Evolutionary conservation across 35 echinoderm and acorn worm species (phyloP).

Genomic region (Ophiothrix spiculata): DNA sequence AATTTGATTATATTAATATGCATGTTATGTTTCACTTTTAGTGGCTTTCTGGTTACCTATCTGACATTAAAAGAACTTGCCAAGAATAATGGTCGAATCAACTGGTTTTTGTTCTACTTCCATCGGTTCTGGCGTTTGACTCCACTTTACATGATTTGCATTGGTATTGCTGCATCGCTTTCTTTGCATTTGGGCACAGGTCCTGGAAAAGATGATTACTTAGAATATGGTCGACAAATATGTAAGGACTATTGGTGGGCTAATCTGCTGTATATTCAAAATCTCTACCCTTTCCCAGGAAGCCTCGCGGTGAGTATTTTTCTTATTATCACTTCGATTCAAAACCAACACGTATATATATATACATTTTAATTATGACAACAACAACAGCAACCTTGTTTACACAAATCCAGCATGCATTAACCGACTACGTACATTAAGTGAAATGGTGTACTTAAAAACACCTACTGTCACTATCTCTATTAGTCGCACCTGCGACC

Average conservation of each 20-base stretch:
- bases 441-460: too few relatives aligned
- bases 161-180: conserved; percentile 59
- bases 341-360: too few relatives aligned
- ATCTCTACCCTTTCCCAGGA: conserved; percentile 83
- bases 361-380: too few relatives aligned
- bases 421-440: too few relatives aligned
- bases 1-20: too few relatives aligned
- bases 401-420: too few relatives aligned
- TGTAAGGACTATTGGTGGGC: conserved; percentile 80
- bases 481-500: too few relatives aligned
- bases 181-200: conserved; percentile 55
- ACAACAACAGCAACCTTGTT: too few relatives aligned
- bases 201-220: neutral
- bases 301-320: too few relatives aligned
- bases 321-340: too few relatives aligned
- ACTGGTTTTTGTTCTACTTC: conserved; percentile 84
- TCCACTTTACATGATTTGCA: conserved; percentile 62
- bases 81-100: conserved; percentile 35
- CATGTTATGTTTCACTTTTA: too few relatives aligned
- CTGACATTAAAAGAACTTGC: conserved; percentile 69
- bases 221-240: neutral
- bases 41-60: conserved; percentile 73
- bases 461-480: too few relatives aligned
- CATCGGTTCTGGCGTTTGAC: conserved; percentile 87
- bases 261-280: conserved; percentile 77